A percentile compares a stretch with the other conserved stretches of the same genome.
These are phyloP conservation scores for Gambusia yucatana DNA, from an alignment of 2,797 vertebrate species.

Conservation along the genomic window DNA sequence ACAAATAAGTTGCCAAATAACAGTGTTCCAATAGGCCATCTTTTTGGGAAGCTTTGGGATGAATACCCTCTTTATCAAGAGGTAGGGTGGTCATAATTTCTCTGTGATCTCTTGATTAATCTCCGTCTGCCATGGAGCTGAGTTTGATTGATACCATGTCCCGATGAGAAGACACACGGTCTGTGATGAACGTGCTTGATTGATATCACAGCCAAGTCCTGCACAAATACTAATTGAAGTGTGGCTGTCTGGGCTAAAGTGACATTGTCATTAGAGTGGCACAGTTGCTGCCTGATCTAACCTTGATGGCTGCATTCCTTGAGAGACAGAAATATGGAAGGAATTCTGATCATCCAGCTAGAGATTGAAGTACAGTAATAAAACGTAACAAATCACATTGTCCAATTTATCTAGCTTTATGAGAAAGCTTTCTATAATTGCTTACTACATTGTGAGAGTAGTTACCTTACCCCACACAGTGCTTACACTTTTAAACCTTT, in stretches of 20 bases:
- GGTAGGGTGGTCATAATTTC: constrained; percentile 20
- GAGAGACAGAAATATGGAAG: constrained; percentile 26
- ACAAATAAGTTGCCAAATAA: neutral
- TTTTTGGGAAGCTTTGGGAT: neutral
- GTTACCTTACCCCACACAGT: neutral
- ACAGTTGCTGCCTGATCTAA: constrained; percentile 9
- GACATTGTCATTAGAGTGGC: constrained; percentile 51
- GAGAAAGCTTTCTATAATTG: neutral
- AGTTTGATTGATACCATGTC: constrained; percentile 53
- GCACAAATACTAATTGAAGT: constrained; percentile 53
- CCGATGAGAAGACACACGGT: constrained; percentile 36
- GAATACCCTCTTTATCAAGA: neutral
- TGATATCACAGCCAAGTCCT: constrained; percentile 42
- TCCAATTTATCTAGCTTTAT: neutral
- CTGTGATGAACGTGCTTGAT: constrained; percentile 40
- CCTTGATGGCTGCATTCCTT: constrained; percentile 20
- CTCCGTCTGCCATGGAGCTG: constrained; percentile 22
- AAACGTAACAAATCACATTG: constrained; percentile 15
- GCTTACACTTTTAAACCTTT: neutral
- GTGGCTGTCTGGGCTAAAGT: constrained; percentile 37
- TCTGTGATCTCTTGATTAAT: constrained; percentile 53
- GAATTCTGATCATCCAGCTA: neutral
- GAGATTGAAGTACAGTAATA: constrained; percentile 18
- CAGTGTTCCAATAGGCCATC: neutral
- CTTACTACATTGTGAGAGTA: constrained; percentile 10